Evolutionary conservation across 2,888 invertebrate genomes (phyloP).

Genomic region (Ectemnius lituratus): DNA sequence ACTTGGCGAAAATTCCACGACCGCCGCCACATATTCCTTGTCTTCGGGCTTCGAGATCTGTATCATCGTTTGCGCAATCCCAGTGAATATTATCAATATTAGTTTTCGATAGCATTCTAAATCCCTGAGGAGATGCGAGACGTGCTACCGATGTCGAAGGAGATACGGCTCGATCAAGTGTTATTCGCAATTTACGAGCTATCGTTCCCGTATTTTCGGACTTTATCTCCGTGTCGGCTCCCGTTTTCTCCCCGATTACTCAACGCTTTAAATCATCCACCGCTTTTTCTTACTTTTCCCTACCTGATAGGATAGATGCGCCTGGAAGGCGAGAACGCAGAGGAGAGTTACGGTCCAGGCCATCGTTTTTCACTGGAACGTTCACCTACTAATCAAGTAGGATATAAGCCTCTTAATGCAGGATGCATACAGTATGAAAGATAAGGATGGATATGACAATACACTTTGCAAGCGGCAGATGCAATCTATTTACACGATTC

Average conservation of each 20-base stretch:
- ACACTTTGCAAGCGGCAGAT: too few relatives aligned
- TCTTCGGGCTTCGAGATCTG: conserved; percentile 52
- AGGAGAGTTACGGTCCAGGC: neutral
- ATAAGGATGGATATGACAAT: too few relatives aligned
- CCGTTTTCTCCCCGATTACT: too few relatives aligned
- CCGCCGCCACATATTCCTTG: conserved; percentile 63
- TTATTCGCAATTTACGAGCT: neutral
- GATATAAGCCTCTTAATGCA: too few relatives aligned
- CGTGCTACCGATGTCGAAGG: too few relatives aligned
- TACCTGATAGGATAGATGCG: conserved; percentile 29
- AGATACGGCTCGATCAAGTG: too few relatives aligned
- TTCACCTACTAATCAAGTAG: neutral
- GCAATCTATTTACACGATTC: too few relatives aligned
- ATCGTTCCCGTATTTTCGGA: neutral
- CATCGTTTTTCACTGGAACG: neutral
- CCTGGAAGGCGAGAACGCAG: conserved; percentile 16
- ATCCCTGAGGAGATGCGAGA: too few relatives aligned
- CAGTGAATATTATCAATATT: neutral
- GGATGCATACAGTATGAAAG: too few relatives aligned
- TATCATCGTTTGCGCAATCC: neutral
- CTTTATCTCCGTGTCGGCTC: neutral
- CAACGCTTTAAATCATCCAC: neutral
- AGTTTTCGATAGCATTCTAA: neutral
- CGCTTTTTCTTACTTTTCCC: neutral
- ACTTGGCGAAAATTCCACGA: conserved; percentile 63